A percentile compares a stretch with the other conserved stretches of the same genome.
Conservation (phyloP, 2,797 vertebrate species). For the Zalophus californianus region DNA sequence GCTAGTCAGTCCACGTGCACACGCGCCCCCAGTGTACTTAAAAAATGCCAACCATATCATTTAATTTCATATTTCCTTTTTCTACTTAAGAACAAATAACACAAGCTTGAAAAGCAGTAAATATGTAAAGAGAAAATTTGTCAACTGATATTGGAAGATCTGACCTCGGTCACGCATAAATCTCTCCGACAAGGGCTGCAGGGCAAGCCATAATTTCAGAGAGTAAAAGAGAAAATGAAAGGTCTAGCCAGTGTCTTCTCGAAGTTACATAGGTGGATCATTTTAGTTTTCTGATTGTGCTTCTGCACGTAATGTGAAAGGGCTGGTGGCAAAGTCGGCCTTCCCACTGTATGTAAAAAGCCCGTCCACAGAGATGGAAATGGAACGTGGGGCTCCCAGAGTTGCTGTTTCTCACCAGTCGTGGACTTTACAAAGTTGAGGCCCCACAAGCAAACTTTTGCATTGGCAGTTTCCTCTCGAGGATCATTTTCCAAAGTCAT, state of each 20-base stretch:
- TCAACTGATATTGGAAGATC: conserved; percentile 90
- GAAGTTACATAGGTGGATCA: conserved; percentile 87
- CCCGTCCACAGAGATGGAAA: conserved; percentile 84
- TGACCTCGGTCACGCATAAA: conserved; percentile 93
- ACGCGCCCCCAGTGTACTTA: neutral
- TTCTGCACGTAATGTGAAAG: conserved; percentile 86
- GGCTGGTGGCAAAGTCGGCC: conserved; percentile 78
- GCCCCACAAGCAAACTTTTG: conserved; percentile 77
- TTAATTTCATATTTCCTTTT: conserved; percentile 78
- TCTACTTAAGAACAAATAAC: conserved; percentile 75
- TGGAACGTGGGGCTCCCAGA: conserved; percentile 67
- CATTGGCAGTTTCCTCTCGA: conserved; percentile 56
- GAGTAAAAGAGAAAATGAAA: conserved; percentile 90
- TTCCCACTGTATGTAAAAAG: conserved; percentile 76
- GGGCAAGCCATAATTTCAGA: conserved; percentile 93
- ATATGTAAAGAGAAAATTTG: conserved; percentile 93
- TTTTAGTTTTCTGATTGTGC: conserved; percentile 90
- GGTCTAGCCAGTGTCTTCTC: conserved; percentile 87
- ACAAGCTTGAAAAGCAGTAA: conserved; percentile 88
- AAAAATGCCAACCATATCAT: conserved; percentile 71
- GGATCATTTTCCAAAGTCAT: neutral
- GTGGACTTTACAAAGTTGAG: conserved; percentile 75
- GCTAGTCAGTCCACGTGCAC: neutral
- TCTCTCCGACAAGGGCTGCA: conserved; percentile 91
- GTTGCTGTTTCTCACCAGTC: conserved; percentile 73